A percentile compares a stretch with the other conserved stretches of the same genome.
These are phyloP conservation scores for Lacerta bilineata DNA, from an alignment of 2,797 vertebrate species.

Conservation along the genomic window DNA sequence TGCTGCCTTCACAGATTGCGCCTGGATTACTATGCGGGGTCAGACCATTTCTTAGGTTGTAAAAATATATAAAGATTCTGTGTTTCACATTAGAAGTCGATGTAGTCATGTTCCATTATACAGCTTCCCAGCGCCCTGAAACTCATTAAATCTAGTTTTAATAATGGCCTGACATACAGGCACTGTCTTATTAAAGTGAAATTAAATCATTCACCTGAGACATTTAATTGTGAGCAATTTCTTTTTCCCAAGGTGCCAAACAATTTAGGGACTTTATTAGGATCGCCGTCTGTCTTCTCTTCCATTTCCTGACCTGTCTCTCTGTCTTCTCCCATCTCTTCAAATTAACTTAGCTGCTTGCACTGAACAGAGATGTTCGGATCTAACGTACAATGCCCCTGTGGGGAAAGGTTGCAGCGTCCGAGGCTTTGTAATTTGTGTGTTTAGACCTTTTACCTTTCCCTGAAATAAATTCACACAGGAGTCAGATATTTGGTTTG, in stretches of 20 bases:
- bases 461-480: too few relatives aligned
- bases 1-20: not conserved
- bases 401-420: too few relatives aligned
- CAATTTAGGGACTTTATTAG: constrained; percentile 7
- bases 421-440: too few relatives aligned
- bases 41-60: too few relatives aligned
- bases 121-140: not conserved
- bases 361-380: not conserved
- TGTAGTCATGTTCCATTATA: rapidly evolving
- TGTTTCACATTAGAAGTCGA: rapidly evolving
- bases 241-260: constrained; percentile 1
- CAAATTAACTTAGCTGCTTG: not conserved
- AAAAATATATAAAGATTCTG: not conserved
- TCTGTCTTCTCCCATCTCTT: not conserved
- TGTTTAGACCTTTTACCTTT: too few relatives aligned
- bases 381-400: too few relatives aligned
- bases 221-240: not conserved
- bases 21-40: not conserved
- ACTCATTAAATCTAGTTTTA: constrained; percentile 28
- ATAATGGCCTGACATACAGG: constrained; percentile 5
- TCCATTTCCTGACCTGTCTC: not conserved
- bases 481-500: too few relatives aligned
- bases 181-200: constrained; percentile 47
- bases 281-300: not conserved
- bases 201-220: constrained; percentile 36